phyloP scores from a whole-genome alignment of 1,140 invertebrate genomes.

The Zaprionus nigranus region DNA sequence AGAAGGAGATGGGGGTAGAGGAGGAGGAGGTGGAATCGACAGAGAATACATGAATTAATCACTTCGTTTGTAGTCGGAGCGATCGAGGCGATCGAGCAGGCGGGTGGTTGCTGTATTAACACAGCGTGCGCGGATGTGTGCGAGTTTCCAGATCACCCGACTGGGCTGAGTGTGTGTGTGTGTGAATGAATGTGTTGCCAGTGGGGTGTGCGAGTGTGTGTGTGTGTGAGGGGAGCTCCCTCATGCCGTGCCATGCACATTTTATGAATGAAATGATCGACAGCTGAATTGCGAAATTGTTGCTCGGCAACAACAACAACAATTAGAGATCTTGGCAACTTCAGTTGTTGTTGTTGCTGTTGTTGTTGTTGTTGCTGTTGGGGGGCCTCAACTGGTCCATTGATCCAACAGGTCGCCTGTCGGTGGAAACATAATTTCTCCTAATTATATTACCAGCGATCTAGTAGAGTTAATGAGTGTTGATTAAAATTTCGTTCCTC shows the following conservation, averaged over 20 bases:
- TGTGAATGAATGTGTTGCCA: constrained; percentile 46
- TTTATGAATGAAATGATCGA: constrained; percentile 84
- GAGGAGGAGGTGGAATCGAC: background rate
- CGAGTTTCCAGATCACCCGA: constrained; percentile 72
- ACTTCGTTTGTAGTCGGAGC: constrained; percentile 76
- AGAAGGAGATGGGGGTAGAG: constrained; percentile 6
- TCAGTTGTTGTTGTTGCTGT: constrained; percentile 11
- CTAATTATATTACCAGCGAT: constrained; percentile 81
- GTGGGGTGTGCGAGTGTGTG: constrained; percentile 15
- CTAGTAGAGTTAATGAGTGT: constrained; percentile 79
- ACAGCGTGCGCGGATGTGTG: constrained; percentile 71
- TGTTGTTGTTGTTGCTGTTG: constrained; percentile 28
- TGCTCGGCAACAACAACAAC: constrained; percentile 45
- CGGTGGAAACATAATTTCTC: constrained; percentile 81
- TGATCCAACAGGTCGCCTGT: constrained; percentile 72
- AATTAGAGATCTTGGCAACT: constrained; percentile 45
- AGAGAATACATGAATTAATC: constrained; percentile 78
- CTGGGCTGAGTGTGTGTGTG: constrained; percentile 25
- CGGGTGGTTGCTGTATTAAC: constrained; percentile 58
- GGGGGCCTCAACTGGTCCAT: constrained; percentile 38
- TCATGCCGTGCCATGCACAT: constrained; percentile 56
- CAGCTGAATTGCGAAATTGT: constrained; percentile 84
- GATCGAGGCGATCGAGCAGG: constrained; percentile 52
- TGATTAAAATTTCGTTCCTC: constrained; percentile 72
- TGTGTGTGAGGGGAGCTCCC: constrained; percentile 13